These are phyloP conservation scores for Chrysotoxum bicinctum DNA, from an alignment of 2,888 invertebrate genomes.

Conservation along the genomic window DNA sequence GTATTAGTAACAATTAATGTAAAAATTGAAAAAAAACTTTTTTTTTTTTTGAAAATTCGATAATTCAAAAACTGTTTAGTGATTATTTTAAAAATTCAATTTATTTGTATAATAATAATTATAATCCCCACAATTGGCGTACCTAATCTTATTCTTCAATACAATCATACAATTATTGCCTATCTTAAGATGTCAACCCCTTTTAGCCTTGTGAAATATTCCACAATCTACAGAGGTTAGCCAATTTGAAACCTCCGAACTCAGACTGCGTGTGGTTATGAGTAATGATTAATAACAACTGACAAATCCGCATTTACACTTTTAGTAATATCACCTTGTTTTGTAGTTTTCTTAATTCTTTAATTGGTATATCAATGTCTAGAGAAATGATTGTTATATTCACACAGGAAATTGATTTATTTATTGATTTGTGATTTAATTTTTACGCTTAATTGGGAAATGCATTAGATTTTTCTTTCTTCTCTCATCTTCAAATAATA, in stretches of 20 bases:
- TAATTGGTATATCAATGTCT: constrained; percentile 24
- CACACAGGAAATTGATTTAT: constrained; percentile 9
- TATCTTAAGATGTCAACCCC: too few relatives aligned
- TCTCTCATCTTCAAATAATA: neutral
- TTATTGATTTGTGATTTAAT: constrained; percentile 2
- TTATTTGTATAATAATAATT: too few relatives aligned
- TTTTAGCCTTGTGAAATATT: neutral
- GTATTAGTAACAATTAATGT: too few relatives aligned
- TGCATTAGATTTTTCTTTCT: neutral
- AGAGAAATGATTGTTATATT: neutral
- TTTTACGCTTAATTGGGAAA: neutral
- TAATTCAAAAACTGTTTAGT: too few relatives aligned
- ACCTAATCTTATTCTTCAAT: neutral
- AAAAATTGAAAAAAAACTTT: too few relatives aligned
- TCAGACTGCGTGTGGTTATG: neutral
- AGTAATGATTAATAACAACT: neutral
- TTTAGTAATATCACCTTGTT: neutral
- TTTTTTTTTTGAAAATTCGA: too few relatives aligned
- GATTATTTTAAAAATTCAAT: too few relatives aligned
- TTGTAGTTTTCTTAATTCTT: neutral
- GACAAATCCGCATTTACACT: neutral
- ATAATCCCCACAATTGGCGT: too few relatives aligned
- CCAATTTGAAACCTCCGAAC: neutral
- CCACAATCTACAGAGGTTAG: neutral
- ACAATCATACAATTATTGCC: too few relatives aligned